Conservation (phyloP, 2,797 vertebrate genomes). For the Pantherophis alleghaniensis region DNA sequence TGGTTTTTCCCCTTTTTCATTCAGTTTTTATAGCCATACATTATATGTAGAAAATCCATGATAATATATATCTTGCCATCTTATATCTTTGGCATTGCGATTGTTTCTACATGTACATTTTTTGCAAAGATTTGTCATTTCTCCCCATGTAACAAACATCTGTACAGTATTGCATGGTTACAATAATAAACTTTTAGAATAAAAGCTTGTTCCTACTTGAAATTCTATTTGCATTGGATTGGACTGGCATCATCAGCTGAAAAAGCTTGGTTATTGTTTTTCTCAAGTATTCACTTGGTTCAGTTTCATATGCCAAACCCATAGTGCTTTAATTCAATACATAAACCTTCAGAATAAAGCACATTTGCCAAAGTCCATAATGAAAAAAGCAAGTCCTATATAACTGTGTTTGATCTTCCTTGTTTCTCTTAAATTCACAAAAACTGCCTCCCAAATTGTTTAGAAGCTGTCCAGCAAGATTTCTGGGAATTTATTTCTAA, state of each 20-base stretch:
- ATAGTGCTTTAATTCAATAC: neutral
- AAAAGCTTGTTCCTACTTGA: neutral
- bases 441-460: neutral
- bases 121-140: neutral
- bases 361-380: neutral
- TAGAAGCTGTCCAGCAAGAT: neutral
- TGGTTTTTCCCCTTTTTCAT: neutral
- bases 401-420: neutral
- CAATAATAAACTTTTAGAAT: neutral
- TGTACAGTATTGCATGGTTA: neutral
- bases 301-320: neutral
- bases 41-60: neutral
- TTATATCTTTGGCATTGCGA: neutral
- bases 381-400: neutral
- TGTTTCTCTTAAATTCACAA: neutral
- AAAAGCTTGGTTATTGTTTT: neutral
- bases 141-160: neutral
- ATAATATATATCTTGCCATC: neutral
- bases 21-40: neutral
- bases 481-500: neutral
- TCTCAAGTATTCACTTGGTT: neutral
- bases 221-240: neutral
- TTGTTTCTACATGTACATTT: neutral
- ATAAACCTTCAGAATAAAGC: neutral
- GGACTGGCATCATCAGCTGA: neutral